These are phyloP conservation scores for Sphinx pinastri DNA, from an alignment of 2,888 invertebrate genomes.

Conservation along the genomic window DNA sequence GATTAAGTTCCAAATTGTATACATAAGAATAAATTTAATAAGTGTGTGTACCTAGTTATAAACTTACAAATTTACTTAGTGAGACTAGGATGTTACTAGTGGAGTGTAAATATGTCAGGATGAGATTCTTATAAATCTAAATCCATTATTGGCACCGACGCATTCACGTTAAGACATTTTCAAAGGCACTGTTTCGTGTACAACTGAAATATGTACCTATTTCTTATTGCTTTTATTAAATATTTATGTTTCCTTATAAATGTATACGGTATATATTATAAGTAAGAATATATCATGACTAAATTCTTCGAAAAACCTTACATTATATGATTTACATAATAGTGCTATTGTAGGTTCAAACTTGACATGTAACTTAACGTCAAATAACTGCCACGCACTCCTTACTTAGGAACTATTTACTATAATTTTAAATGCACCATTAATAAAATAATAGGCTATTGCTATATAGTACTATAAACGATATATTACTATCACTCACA, in stretches of 20 bases:
- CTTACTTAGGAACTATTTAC: too few species aligned
- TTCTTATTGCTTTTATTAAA: not conserved
- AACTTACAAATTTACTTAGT: slow-evolving; percentile 31
- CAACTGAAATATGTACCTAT: slow-evolving; percentile 10
- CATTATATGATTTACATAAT: not conserved
- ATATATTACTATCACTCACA: too few species aligned
- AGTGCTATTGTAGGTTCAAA: not conserved
- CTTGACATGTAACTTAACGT: not conserved
- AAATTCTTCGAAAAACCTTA: too few species aligned
- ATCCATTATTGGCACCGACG: slow-evolving; percentile 58
- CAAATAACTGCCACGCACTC: not conserved
- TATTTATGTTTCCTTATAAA: not conserved
- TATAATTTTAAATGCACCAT: too few species aligned
- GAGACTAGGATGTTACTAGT: slow-evolving; percentile 64
- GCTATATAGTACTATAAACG: too few species aligned
- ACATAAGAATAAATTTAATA: slow-evolving; percentile 6
- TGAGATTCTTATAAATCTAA: slow-evolving; percentile 65
- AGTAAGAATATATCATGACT: too few species aligned
- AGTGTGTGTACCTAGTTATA: slow-evolving; percentile 26
- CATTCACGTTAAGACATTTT: slow-evolving; percentile 45
- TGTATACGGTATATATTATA: not conserved
- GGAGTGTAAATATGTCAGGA: slow-evolving; percentile 54
- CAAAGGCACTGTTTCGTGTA: slow-evolving; percentile 49
- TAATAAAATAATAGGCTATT: too few species aligned
- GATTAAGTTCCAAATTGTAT: not conserved